These are phyloP conservation scores for Saimiri boliviensis DNA, from an alignment of 2,113 vertebrate species.

Conservation along the genomic window DNA sequence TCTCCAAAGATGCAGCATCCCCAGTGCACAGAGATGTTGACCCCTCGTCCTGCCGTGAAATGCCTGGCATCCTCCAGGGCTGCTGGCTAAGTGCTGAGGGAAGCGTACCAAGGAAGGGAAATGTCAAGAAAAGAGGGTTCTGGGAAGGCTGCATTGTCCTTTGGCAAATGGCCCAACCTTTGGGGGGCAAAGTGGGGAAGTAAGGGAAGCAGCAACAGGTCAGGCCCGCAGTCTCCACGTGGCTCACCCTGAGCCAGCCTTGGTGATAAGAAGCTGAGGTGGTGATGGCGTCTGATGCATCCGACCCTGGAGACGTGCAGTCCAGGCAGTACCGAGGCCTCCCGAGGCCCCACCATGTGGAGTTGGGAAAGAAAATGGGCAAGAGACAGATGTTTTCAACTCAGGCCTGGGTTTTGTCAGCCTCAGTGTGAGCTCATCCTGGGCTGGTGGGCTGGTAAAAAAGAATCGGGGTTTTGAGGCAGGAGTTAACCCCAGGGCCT, in stretches of 20 bases:
- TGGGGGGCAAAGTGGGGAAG: background rate
- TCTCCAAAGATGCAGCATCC: background rate
- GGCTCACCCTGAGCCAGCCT: fast-evolving
- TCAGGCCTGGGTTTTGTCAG: background rate
- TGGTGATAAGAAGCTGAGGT: background rate
- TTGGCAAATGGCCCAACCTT: background rate
- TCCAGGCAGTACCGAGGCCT: background rate
- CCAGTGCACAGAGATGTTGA: background rate
- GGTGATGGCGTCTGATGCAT: fast-evolving
- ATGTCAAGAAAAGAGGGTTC: background rate
- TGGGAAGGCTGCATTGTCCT: no score
- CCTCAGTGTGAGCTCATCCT: fast-evolving
- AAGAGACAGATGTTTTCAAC: background rate
- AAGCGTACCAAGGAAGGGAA: fast-evolving
- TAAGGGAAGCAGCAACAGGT: fast-evolving
- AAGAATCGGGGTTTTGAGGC: background rate
- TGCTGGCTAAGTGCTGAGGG: background rate
- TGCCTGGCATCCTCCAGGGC: background rate
- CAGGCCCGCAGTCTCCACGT: background rate
- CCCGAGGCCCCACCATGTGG: fast-evolving
- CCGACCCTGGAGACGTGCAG: fast-evolving
- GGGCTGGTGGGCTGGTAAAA: background rate
- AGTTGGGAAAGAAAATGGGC: fast-evolving
- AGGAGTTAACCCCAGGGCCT: background rate
- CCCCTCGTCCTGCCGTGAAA: background rate